Percentiles rank a stretch among this genome's conserved stretches.
Conservation (phyloP, 2,113 vertebrate genomes). For the Carollia perspicillata region DNA sequence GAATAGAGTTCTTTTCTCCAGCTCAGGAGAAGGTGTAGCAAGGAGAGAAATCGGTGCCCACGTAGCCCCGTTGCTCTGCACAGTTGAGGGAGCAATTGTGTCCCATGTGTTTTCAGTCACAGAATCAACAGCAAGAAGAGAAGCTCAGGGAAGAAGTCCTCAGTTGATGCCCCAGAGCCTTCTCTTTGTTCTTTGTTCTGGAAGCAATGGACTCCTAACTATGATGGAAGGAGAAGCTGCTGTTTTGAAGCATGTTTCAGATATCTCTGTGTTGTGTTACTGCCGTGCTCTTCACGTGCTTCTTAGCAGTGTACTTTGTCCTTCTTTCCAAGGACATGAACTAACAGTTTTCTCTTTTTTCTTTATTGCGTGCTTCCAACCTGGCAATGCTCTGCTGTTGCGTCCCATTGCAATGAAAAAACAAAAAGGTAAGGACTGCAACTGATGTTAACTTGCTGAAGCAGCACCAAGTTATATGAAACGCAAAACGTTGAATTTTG, state of each 20-base stretch:
- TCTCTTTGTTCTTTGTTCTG: constrained; percentile 29
- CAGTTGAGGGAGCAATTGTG: neutral
- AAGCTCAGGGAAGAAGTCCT: neutral
- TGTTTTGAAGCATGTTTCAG: neutral
- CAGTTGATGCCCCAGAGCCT: neutral
- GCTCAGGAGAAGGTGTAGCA: neutral
- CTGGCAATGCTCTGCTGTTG: neutral
- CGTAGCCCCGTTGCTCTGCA: neutral
- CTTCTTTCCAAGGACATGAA: constrained; percentile 6
- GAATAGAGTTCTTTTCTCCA: neutral
- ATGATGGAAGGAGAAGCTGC: neutral
- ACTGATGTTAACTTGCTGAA: neutral
- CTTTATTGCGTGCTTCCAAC: neutral
- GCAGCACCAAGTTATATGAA: accelerated
- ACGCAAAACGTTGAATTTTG: neutral
- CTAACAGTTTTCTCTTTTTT: neutral
- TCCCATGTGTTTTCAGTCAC: neutral
- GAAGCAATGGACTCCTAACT: constrained; percentile 18
- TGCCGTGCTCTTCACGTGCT: neutral
- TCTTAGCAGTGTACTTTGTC: neutral
- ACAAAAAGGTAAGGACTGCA: constrained; percentile 59
- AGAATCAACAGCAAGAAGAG: neutral
- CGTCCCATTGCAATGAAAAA: neutral
- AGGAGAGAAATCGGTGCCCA: neutral
- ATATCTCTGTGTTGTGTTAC: neutral